Conservation (phyloP, 2,113 vertebrate genomes). For the human (Homo sapiens) region GRCh38 chrX:129044001-129044500, state of each 20-base stretch:
- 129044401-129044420: no score
- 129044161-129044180: not conserved
- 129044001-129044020: not conserved
- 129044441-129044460: no score
- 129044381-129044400: no score
- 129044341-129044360: no score
- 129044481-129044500: no score
- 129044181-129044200: not conserved
- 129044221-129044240: not conserved
- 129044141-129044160: not conserved
- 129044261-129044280: not conserved
- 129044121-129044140: not conserved
- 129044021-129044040: slow-evolving; percentile 21
- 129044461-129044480: no score
- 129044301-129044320: not conserved
- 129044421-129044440: no score
- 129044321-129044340: not conserved
- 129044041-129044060: not conserved
- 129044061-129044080: not conserved
- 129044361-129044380: no score
- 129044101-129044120: not conserved
- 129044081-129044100: not conserved
- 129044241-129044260: not conserved
- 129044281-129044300: not conserved
- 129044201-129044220: not conserved